These are phyloP conservation scores for Sternarchorhynchus goeldii DNA, from an alignment of 2,797 vertebrate species.

Conservation along the genomic window DNA sequence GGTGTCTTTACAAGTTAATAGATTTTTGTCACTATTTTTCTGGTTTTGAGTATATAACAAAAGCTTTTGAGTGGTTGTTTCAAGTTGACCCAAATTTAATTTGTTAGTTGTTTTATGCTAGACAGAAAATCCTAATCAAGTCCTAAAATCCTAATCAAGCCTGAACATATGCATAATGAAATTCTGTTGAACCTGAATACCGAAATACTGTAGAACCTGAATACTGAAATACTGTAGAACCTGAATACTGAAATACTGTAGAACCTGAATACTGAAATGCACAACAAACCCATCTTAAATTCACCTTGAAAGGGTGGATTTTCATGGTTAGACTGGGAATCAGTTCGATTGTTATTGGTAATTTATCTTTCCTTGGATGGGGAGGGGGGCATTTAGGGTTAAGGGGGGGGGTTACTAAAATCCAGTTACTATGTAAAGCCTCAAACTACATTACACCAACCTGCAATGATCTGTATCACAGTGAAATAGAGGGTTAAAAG, in stretches of 20 bases:
- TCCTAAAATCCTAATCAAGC: no score
- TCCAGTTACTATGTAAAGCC: conserved; percentile 35
- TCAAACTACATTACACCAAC: conserved; percentile 31
- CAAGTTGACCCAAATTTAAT: background rate
- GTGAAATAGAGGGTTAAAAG: background rate
- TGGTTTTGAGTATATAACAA: background rate
- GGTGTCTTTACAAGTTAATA: background rate
- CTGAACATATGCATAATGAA: no score
- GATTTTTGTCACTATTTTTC: background rate
- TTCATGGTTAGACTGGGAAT: background rate
- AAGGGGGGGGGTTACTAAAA: background rate
- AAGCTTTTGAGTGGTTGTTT: background rate
- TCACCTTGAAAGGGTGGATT: background rate
- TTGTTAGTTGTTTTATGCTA: background rate
- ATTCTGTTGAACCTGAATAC: no score
- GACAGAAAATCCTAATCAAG: background rate
- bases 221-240: background rate
- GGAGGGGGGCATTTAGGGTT: no score
- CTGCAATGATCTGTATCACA: conserved; percentile 29
- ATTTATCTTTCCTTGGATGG: conserved; percentile 20
- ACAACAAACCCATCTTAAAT: background rate
- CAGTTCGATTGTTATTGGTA: conserved; percentile 17
- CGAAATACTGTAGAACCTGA: no score
- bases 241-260: no score
- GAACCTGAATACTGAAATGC: background rate